These are phyloP conservation scores for Perithous albicinctus DNA, from an alignment of 2,888 invertebrate genomes.

Conservation along the genomic window DNA sequence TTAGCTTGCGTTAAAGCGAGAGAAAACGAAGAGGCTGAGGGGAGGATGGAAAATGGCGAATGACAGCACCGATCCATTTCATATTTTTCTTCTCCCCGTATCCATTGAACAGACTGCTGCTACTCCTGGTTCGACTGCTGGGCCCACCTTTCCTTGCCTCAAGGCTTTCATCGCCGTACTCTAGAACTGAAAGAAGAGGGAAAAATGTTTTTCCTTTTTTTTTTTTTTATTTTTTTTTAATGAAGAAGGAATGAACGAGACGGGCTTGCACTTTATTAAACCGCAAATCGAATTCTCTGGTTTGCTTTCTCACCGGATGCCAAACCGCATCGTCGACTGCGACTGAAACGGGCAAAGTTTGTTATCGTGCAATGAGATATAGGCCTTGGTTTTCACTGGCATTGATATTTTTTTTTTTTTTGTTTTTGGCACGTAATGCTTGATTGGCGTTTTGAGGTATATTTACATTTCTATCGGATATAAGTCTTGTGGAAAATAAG, in stretches of 20 bases:
- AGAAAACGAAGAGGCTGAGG: not conserved
- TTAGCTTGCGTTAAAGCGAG: not conserved
- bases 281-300: constrained; percentile 49
- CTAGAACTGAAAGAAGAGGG: not conserved
- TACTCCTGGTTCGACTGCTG: not conserved
- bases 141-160: not conserved
- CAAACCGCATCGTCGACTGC: not conserved
- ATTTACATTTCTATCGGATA: too few species aligned
- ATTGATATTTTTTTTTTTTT: not conserved
- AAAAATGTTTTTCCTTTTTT: too few species aligned
- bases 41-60: constrained; percentile 12
- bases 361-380: constrained; percentile 2
- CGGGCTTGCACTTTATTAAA: constrained; percentile 52
- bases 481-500: too few species aligned
- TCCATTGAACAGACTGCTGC: not conserved
- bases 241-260: constrained; percentile 14
- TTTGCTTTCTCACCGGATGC: constrained; percentile 12
- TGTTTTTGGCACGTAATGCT: not conserved
- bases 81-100: constrained; percentile 46
- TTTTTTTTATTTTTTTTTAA: too few species aligned
- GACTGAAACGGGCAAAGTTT: constrained; percentile 18
- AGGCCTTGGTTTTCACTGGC: not conserved
- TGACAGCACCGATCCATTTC: constrained; percentile 47
- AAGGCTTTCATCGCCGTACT: constrained; percentile 9
- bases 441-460: too few species aligned